phyloP scores from a whole-genome alignment of 2,797 vertebrate species.

The Platalea minor region DNA sequence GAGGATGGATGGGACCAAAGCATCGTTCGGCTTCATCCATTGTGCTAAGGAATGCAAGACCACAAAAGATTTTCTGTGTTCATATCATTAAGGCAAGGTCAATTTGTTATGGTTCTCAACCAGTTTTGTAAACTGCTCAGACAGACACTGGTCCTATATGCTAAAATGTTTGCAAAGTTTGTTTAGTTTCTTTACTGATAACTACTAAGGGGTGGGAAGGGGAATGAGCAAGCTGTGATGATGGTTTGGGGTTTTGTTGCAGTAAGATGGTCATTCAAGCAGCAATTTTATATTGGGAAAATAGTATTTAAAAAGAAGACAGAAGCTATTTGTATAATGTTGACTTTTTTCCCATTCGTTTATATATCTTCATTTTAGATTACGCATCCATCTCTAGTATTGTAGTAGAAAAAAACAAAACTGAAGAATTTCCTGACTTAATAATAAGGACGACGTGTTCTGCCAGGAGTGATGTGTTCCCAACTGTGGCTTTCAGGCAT shows the following conservation, averaged over 20 bases:
- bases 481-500: rapidly evolving
- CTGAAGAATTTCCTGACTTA: background rate
- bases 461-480: background rate
- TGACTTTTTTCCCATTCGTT: background rate
- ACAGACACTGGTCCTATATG: background rate
- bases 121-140: background rate
- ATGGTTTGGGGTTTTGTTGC: background rate
- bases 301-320: background rate
- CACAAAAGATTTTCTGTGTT: background rate
- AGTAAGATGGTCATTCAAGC: background rate
- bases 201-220: rapidly evolving
- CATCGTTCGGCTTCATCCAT: background rate
- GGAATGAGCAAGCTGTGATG: background rate
- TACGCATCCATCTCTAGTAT: background rate
- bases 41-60: background rate
- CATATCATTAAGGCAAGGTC: background rate
- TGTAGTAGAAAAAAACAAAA: background rate
- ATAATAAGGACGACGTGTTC: background rate
- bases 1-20: background rate
- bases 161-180: background rate
- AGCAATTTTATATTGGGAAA: background rate
- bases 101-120: background rate
- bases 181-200: background rate
- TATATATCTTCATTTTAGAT: background rate
- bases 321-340: background rate